Percentiles rank a stretch among this genome's conserved stretches.
Evolutionary conservation across 2,888 invertebrate species (phyloP).

Genomic region (Myopa tessellatipennis): DNA sequence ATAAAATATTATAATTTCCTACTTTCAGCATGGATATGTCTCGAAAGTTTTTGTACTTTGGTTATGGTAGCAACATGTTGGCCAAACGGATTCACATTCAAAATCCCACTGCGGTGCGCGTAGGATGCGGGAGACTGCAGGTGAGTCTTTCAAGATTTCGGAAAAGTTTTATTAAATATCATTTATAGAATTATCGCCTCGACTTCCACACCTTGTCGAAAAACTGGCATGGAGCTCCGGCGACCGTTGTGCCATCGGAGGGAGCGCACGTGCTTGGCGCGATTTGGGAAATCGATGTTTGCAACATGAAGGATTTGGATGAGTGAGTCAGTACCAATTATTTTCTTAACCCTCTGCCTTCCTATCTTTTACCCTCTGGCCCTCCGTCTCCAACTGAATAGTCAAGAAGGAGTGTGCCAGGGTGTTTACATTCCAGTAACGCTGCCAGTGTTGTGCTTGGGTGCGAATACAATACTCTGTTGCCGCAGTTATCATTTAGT

Average conservation of each 20-base stretch:
- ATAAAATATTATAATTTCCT: not conserved
- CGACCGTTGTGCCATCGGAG: constrained; percentile 76
- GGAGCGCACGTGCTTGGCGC: constrained; percentile 75
- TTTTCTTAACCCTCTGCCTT: not conserved
- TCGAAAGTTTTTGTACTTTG: constrained; percentile 81
- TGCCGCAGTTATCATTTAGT: constrained; percentile 83
- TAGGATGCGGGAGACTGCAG: constrained; percentile 72
- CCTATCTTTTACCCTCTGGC: not conserved
- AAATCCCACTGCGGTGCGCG: constrained; percentile 80
- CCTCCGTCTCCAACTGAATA: constrained; percentile 16
- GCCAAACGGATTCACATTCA: constrained; percentile 82
- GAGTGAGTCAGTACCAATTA: constrained; percentile 68
- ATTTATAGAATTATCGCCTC: constrained; percentile 71
- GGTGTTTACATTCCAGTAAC: constrained; percentile 46
- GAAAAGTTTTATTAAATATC: not conserved
- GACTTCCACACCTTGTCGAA: constrained; percentile 75
- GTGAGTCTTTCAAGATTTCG: constrained; percentile 24
- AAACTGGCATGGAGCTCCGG: constrained; percentile 84
- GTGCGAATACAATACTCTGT: constrained; percentile 45
- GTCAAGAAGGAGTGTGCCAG: constrained; percentile 48
- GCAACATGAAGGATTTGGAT: constrained; percentile 76
- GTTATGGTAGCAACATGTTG: constrained; percentile 90
- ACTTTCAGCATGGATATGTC: constrained; percentile 37
- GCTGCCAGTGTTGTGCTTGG: constrained; percentile 41
- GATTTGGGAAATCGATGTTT: constrained; percentile 78